Evolutionary conservation across 2,113 vertebrate genomes (phyloP), one percentile per base, ranked within the genome.

Genomic region (Poecilia latipinna): DNA sequence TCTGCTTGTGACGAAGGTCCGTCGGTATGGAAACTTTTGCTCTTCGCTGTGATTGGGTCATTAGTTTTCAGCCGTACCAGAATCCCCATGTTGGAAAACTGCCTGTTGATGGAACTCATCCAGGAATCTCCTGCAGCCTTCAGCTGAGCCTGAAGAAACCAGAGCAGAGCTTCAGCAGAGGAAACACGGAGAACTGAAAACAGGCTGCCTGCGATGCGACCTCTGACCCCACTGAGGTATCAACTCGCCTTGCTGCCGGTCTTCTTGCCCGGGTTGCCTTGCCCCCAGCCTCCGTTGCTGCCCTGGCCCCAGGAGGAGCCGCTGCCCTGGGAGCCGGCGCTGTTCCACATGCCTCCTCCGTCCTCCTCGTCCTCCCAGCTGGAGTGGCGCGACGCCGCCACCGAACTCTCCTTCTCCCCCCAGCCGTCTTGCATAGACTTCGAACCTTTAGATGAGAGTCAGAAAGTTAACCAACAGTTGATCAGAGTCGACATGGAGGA

Each of bases 361-460:
- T 99, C 98, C 12, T 98, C 98, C 79, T 99, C 98, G 63, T 99
- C 98, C 92, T 99, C 98, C 97, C 98, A 99, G 95, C 97, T 99
- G 82, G 97, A 96, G 94, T 99, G 97, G 75, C 96, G 97, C 0
- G 97, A 95, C 79, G 97, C 97, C 72, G 96, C 92, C 86, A 98
- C 96, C 54, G 96, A 95, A 82, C 93, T 92, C 64, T 98, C 98
- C 92, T 94, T 96, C 86, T 98, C 97, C 72, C 96, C 96, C 97
- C 98, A 99, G 91, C 97, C 96, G 78, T 99, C 98, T 97, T 99
- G 98, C 97, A 98, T 97, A 98, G 98, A 96, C 97, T 99, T 99
- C 93, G 97, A 95, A 95, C 96, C 97, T 99, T 93, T 7, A 82
- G 51, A 3, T 11, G 42, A 17, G 48, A 73, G 42, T 57, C 51